phyloP scores from a whole-genome alignment of 2,797 vertebrate genomes.

The Danio jaintianensis region DNA sequence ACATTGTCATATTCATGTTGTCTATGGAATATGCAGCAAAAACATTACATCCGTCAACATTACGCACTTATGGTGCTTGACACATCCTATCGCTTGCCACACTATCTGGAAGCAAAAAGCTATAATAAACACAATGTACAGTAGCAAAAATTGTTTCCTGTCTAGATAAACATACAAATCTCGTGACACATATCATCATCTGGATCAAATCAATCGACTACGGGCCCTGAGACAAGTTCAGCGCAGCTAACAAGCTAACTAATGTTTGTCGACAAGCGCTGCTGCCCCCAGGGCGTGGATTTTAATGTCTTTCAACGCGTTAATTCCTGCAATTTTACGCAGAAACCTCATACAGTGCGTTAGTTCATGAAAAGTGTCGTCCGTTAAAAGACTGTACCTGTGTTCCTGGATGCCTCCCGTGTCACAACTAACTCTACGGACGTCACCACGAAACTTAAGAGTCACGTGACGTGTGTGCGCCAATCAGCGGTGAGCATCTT shows the following conservation, averaged over 20 bases:
- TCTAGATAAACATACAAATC: background rate
- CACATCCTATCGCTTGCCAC: background rate
- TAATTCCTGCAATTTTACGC: background rate
- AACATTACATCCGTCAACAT: conserved; percentile 1
- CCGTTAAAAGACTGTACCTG: conserved; percentile 46
- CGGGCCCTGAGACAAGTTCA: conserved; percentile 36
- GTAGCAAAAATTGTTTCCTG: background rate
- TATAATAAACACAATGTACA: background rate
- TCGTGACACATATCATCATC: background rate
- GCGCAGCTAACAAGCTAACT: conserved; percentile 46
- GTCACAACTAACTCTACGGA: conserved; percentile 35
- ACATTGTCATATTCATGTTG: conserved; percentile 2
- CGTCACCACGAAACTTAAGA: conserved; percentile 55
- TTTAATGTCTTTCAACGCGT: background rate
- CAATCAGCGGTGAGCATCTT: conserved; percentile 45
- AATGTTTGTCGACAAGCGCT: conserved; percentile 10
- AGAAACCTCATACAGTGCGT: background rate
- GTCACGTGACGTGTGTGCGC: conserved; percentile 57
- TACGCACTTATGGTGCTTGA: background rate
- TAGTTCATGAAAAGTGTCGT: background rate
- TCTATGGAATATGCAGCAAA: conserved; percentile 11
- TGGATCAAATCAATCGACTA: background rate
- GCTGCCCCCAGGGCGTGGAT: conserved; percentile 2
- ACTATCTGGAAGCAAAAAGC: background rate
- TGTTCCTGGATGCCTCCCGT: conserved; percentile 45